Conservation (phyloP, 2,888 invertebrate species). For the Tetramorium bicarinatum region DNA sequence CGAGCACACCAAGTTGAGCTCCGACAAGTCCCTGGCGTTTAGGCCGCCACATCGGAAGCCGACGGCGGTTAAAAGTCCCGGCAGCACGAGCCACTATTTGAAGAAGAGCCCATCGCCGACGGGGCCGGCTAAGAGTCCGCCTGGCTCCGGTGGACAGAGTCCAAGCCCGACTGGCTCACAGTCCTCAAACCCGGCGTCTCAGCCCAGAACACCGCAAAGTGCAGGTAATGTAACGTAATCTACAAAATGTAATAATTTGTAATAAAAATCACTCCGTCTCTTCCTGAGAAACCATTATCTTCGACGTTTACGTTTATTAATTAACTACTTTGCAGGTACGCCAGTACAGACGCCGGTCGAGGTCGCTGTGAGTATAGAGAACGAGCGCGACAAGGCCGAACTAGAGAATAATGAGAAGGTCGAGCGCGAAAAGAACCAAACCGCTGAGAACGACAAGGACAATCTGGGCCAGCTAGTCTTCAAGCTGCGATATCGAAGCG, state of each 20-base stretch:
- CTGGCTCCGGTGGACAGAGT: slow-evolving; percentile 86
- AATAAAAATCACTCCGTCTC: not conserved
- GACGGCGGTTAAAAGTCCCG: slow-evolving; percentile 95
- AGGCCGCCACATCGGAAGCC: slow-evolving; percentile 91
- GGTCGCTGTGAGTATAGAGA: slow-evolving; percentile 86
- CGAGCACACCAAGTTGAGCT: slow-evolving; percentile 87
- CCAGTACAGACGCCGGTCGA: slow-evolving; percentile 84
- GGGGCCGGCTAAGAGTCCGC: slow-evolving; percentile 88
- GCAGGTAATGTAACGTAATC: slow-evolving; percentile 61
- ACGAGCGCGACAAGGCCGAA: slow-evolving; percentile 88
- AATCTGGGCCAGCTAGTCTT: slow-evolving; percentile 95
- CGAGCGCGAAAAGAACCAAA: slow-evolving; percentile 82
- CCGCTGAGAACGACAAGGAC: slow-evolving; percentile 89
- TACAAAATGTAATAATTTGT: not conserved
- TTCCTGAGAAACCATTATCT: not conserved
- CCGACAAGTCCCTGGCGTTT: slow-evolving; percentile 89
- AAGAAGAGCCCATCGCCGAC: slow-evolving; percentile 98
- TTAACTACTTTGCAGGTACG: slow-evolving; percentile 69
- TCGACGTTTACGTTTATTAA: slow-evolving; percentile 17
- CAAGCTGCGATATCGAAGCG: slow-evolving; percentile 95
- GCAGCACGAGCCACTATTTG: slow-evolving; percentile 93
- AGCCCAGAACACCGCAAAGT: slow-evolving; percentile 79
- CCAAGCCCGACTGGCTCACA: slow-evolving; percentile 83
- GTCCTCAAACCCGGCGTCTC: slow-evolving; percentile 75
- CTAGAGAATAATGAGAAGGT: slow-evolving; percentile 88